Percentiles rank a stretch among this genome's conserved stretches.
Evolutionary conservation across 2,888 invertebrate genomes (phyloP).

Genomic region (Trichopria drosophilae): DNA sequence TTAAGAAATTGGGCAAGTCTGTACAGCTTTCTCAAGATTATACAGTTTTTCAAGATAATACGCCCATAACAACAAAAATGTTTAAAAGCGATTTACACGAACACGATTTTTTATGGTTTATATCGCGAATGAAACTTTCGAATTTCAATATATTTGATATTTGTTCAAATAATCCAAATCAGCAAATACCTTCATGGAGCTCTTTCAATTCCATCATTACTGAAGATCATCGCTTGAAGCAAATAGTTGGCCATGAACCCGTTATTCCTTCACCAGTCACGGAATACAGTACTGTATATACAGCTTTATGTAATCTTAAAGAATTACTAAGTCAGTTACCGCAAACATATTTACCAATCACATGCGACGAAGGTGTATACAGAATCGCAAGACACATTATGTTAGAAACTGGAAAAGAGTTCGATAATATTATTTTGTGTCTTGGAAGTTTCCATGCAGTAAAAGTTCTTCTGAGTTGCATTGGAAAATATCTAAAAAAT

Average conservation of each 20-base stretch:
- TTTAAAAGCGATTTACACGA: neutral
- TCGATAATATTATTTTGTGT: conserved; percentile 5
- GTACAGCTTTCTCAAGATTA: neutral
- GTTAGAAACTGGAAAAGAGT: conserved; percentile 2
- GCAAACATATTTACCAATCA: conserved; percentile 7
- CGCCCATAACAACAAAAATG: neutral
- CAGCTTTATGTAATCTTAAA: conserved; percentile 14
- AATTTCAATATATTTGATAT: neutral
- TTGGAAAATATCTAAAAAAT: conserved; percentile 23
- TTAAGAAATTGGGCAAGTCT: neutral
- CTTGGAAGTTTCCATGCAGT: conserved; percentile 16
- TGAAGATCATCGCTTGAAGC: neutral
- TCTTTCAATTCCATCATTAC: neutral
- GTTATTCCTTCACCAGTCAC: conserved; percentile 11
- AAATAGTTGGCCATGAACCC: conserved; percentile 10
- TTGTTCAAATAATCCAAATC: neutral
- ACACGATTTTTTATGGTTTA: neutral
- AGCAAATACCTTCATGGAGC: neutral
- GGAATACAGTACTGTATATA: conserved; percentile 16
- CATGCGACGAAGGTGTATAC: conserved; percentile 24
- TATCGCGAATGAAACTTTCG: neutral
- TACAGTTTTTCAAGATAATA: neutral
- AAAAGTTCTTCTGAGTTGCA: conserved; percentile 7
- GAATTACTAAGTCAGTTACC: conserved; percentile 10
- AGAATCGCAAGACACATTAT: conserved; percentile 11